These are phyloP conservation scores for Idaea aversata DNA, from an alignment of 2,888 invertebrate genomes.

Conservation along the genomic window DNA sequence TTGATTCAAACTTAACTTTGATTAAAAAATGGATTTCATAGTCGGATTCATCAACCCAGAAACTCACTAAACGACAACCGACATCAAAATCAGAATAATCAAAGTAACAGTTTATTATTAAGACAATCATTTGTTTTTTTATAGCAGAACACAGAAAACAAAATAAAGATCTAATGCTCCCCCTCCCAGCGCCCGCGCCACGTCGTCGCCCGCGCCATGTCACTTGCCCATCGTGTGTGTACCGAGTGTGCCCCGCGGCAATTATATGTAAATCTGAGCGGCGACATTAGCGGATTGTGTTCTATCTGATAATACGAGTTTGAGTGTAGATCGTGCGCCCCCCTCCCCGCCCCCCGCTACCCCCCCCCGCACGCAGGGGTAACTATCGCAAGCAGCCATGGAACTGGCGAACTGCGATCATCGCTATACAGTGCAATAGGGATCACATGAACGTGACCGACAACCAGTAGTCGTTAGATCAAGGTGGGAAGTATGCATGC, in stretches of 20 bases:
- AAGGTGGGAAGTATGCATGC: no score
- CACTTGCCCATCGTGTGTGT: conserved; percentile 4
- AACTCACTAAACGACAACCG: no score
- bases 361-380: conserved; percentile 2
- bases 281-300: conserved; percentile 42
- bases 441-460: not conserved
- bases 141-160: no score
- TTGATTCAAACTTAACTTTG: no score
- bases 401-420: conserved; percentile 3
- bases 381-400: conserved; percentile 6
- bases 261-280: conserved; percentile 40
- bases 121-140: no score
- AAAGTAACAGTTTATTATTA: no score
- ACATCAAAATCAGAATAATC: no score
- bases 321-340: conserved; percentile 36
- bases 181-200: not conserved
- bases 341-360: not conserved
- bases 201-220: conserved; percentile 7
- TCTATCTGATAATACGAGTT: conserved; percentile 48
- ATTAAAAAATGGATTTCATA: no score
- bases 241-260: conserved; percentile 21
- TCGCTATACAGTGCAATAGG: not conserved
- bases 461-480: no score
- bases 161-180: no score
- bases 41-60: no score